Conservation (phyloP, 2,113 vertebrate species). For the Poecile atricapillus region DNA sequence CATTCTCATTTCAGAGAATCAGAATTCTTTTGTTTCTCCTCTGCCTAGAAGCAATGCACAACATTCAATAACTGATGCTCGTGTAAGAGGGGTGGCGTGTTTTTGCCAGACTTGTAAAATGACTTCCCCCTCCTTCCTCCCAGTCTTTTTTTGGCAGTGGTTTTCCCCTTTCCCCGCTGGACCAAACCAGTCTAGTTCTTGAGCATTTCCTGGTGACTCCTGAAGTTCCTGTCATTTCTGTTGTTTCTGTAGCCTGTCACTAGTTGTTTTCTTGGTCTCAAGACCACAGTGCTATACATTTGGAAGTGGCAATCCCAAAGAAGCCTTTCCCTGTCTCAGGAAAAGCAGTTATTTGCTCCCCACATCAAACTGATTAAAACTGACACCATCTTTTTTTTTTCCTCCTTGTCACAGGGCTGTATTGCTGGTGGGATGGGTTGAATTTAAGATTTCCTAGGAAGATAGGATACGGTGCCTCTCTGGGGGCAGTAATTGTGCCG, state of each 20-base stretch:
- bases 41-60: not conserved
- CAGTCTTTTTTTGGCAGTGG: not conserved
- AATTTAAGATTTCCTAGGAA: not conserved
- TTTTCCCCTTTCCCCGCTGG: not conserved
- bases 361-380: not conserved
- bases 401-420: not conserved
- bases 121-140: not conserved
- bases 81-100: not conserved
- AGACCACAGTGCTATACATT: not conserved
- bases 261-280: not conserved
- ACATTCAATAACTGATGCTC: not conserved
- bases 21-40: not conserved
- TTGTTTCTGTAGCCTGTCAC: not conserved
- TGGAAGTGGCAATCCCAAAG: accelerated
- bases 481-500: accelerated
- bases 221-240: not conserved
- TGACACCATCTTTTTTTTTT: too few species aligned
- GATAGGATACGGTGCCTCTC: not conserved
- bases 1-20: not conserved
- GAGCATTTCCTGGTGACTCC: constrained; percentile 33
- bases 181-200: not conserved
- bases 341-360: not conserved
- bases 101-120: not conserved
- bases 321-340: not conserved
- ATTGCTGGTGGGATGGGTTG: not conserved